phyloP scores from a whole-genome alignment of 2,797 vertebrate genomes.

The Oophaga sylvatica region DNA sequence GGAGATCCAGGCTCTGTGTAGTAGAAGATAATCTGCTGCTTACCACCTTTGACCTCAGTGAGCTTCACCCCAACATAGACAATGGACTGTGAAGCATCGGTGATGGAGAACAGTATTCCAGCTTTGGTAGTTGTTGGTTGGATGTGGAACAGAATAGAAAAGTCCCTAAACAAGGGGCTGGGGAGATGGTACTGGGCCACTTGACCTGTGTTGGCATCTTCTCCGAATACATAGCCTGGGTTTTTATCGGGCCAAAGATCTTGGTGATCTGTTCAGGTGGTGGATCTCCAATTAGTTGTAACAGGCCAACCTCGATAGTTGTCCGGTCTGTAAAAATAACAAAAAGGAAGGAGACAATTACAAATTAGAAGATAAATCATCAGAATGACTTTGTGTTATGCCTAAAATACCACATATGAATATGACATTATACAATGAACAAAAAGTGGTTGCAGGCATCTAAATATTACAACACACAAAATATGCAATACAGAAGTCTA shows the following conservation, averaged over 20 bases:
- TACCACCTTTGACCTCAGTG: constrained; percentile 69
- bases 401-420: background rate
- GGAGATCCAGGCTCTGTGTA: constrained; percentile 83
- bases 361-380: background rate
- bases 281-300: constrained; percentile 89
- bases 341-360: background rate
- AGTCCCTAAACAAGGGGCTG: constrained; percentile 85
- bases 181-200: constrained; percentile 85
- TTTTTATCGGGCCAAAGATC: constrained; percentile 77
- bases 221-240: constrained; percentile 80
- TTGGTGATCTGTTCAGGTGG: constrained; percentile 78
- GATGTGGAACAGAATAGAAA: constrained; percentile 86
- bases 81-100: constrained; percentile 80
- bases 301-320: constrained; percentile 78
- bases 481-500: background rate
- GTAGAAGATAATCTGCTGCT: constrained; percentile 84
- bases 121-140: constrained; percentile 77
- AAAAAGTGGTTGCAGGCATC: background rate
- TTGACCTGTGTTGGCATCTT: constrained; percentile 80
- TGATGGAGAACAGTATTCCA: constrained; percentile 87
- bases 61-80: constrained; percentile 89
- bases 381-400: background rate
- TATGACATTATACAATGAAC: background rate
- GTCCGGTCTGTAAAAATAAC: constrained; percentile 66
- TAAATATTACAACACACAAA: background rate